A percentile compares a stretch with the other conserved stretches of the same genome.
Conservation (phyloP, 2,888 invertebrate species). For the Eupeodes luniger region DNA sequence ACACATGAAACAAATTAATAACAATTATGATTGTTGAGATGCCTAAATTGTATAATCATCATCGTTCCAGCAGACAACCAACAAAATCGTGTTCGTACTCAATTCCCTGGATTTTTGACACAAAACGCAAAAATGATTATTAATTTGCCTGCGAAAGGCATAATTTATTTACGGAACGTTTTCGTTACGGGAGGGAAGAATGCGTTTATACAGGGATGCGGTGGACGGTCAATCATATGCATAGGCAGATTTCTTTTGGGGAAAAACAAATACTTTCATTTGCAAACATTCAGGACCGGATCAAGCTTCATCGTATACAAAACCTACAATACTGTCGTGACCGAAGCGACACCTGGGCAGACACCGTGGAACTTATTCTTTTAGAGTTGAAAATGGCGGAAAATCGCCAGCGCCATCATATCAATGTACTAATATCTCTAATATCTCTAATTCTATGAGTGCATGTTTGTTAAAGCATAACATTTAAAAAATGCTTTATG, state of each 20-base stretch:
- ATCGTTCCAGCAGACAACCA: conserved; percentile 26
- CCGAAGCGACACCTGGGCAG: too few species aligned
- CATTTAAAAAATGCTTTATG: too few species aligned
- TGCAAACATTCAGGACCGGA: not conserved
- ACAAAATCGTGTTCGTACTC: conserved; percentile 49
- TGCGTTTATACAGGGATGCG: not conserved
- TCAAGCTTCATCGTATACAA: not conserved
- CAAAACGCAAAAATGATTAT: conserved; percentile 64
- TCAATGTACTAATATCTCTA: too few species aligned
- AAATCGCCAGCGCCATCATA: too few species aligned
- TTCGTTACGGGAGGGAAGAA: conserved; percentile 1
- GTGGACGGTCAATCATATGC: not conserved
- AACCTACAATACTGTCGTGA: too few species aligned
- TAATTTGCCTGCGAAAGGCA: conserved; percentile 71
- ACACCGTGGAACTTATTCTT: too few species aligned
- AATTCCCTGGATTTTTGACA: conserved; percentile 43
- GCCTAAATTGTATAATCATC: conserved; percentile 76
- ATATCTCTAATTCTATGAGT: too few species aligned
- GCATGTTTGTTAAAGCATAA: too few species aligned
- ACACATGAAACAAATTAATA: conserved; percentile 67
- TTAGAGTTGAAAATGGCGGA: too few species aligned
- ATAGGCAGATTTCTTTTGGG: conserved; percentile 25
- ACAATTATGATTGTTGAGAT: conserved; percentile 75
- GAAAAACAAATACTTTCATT: conserved; percentile 28
- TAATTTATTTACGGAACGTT: conserved; percentile 64